A percentile compares a stretch with the other conserved stretches of the same genome.
These are phyloP conservation scores for Nephila pilipes DNA, from an alignment of 1,140 invertebrate genomes.

Conservation along the genomic window DNA sequence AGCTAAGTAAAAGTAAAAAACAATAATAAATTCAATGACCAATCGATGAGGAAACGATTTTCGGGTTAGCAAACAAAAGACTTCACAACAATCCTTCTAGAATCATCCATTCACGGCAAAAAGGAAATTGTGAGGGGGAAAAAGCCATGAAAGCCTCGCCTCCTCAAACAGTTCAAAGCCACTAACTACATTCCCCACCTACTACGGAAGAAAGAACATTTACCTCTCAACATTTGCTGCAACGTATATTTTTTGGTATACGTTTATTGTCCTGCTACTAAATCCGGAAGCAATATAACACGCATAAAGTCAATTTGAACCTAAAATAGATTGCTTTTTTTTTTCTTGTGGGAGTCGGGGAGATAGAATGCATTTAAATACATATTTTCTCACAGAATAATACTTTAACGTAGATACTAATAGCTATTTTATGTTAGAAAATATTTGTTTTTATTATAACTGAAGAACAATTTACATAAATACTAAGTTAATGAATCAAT, in stretches of 20 bases:
- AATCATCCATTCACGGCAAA: not conserved
- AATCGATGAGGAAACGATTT: slow-evolving; percentile 11
- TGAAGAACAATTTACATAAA: too few species aligned
- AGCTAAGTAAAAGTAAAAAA: not conserved
- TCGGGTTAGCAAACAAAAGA: slow-evolving; percentile 20
- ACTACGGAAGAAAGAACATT: not conserved
- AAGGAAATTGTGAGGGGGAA: not conserved
- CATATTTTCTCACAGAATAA: not conserved
- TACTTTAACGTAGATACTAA: too few species aligned
- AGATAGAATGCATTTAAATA: not conserved
- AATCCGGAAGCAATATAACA: slow-evolving; percentile 3
- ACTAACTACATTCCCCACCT: not conserved
- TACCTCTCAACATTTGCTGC: not conserved
- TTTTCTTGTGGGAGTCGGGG: not conserved
- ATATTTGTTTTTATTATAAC: too few species aligned
- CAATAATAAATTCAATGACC: not conserved
- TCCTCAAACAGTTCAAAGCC: slow-evolving; percentile 15
- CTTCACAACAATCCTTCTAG: slow-evolving; percentile 4
- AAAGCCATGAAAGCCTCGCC: not conserved
- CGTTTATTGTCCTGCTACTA: slow-evolving; percentile 6
- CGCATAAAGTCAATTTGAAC: not conserved
- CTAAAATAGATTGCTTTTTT: slow-evolving; percentile 21
- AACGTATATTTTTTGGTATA: not conserved
- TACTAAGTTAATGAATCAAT: too few species aligned
- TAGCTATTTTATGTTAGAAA: too few species aligned